A percentile compares a stretch with the other conserved stretches of the same genome.
Conservation (phyloP, 2,888 invertebrate genomes). For the Idaea biselata region DNA sequence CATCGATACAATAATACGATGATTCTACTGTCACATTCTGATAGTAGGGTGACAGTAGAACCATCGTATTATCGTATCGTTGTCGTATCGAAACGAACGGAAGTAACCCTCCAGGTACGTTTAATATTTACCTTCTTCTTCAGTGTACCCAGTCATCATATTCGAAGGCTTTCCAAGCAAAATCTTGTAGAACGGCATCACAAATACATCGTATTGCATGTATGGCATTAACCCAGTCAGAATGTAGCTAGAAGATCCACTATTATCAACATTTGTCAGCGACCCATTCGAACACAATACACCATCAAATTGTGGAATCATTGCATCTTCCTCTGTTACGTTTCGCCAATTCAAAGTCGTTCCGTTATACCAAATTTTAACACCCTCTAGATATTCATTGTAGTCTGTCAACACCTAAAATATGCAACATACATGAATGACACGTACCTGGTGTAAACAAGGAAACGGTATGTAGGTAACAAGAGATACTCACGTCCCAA, state of each 20-base stretch:
- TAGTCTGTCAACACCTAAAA: conserved; percentile 76
- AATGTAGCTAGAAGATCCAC: conserved; percentile 86
- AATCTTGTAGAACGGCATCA: conserved; percentile 93
- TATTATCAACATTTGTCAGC: conserved; percentile 85
- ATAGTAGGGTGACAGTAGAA: too few species aligned
- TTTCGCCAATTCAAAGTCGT: conserved; percentile 73
- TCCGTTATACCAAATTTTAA: conserved; percentile 83
- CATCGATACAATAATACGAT: too few species aligned
- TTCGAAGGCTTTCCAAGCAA: conserved; percentile 96
- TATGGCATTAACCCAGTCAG: conserved; percentile 90
- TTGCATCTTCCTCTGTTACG: conserved; percentile 56
- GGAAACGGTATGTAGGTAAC: conserved; percentile 18
- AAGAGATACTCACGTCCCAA: conserved; percentile 85
- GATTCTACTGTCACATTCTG: too few species aligned
- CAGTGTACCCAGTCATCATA: conserved; percentile 90
- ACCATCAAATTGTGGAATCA: conserved; percentile 47
- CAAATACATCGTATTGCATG: conserved; percentile 94
- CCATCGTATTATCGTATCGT: too few species aligned
- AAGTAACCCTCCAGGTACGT: too few species aligned
- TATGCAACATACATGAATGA: conserved; percentile 20
- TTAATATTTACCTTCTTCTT: conserved; percentile 86
- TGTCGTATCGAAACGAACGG: too few species aligned
- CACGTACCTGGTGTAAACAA: conserved; percentile 14
- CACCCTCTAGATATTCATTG: conserved; percentile 83
- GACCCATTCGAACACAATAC: conserved; percentile 80